These are phyloP conservation scores for Tineola bisselliella DNA, from an alignment of 2,888 invertebrate species.

Conservation along the genomic window DNA sequence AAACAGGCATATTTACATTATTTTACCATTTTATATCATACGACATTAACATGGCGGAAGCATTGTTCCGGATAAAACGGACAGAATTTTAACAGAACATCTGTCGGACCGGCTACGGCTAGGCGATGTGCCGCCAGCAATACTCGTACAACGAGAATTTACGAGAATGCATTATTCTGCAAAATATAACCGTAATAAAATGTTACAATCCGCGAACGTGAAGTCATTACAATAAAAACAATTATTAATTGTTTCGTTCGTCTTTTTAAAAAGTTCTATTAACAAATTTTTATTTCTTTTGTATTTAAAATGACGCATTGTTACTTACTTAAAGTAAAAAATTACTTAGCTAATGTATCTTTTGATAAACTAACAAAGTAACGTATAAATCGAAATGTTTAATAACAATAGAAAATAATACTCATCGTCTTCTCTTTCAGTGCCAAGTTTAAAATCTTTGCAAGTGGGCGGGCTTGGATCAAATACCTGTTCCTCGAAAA, in stretches of 20 bases:
- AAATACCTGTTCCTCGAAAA: conserved; percentile 10
- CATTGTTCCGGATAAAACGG: conserved; percentile 7
- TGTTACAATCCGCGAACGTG: conserved; percentile 1
- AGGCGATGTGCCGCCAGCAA: not conserved
- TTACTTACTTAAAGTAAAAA: not conserved
- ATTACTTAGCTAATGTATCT: not conserved
- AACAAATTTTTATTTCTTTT: no score
- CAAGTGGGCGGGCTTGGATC: conserved; percentile 13
- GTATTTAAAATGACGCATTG: no score
- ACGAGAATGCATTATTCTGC: not conserved
- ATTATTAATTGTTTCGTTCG: not conserved
- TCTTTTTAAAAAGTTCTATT: no score
- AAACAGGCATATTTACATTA: not conserved
- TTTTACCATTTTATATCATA: not conserved
- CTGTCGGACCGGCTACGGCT: not conserved
- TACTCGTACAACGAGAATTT: not conserved
- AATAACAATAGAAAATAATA: not conserved
- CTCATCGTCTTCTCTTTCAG: not conserved
- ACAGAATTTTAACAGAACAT: not conserved
- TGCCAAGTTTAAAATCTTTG: conserved; percentile 2
- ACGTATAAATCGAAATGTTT: not conserved
- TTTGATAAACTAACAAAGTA: conserved; percentile 3
- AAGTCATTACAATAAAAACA: conserved; percentile 4
- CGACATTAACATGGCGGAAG: conserved; percentile 5
- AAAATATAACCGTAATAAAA: conserved; percentile 4